These are phyloP conservation scores for Anableps anableps DNA, from an alignment of 2,797 vertebrate genomes.

Conservation along the genomic window DNA sequence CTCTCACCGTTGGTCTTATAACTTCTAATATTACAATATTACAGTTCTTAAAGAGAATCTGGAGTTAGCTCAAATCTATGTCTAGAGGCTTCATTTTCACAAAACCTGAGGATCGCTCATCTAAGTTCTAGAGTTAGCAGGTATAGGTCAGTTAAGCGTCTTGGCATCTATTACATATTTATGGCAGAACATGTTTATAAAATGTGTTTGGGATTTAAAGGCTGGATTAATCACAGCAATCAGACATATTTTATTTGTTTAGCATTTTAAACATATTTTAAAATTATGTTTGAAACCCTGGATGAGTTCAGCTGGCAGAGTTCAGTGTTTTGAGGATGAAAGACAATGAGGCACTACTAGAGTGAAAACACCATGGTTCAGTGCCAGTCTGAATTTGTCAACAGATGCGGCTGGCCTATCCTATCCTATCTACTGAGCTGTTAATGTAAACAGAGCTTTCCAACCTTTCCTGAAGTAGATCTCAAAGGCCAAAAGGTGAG, in stretches of 20 bases:
- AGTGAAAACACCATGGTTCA: too few species aligned
- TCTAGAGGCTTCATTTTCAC: not conserved
- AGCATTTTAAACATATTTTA: too few species aligned
- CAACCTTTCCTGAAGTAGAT: conserved; percentile 99
- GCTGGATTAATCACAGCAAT: not conserved
- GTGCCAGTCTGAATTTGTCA: not conserved
- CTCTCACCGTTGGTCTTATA: too few species aligned
- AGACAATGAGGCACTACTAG: too few species aligned
- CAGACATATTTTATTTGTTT: not conserved
- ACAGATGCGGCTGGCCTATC: not conserved
- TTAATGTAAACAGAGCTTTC: not conserved
- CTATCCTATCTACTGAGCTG: not conserved
- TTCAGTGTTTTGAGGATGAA: too few species aligned
- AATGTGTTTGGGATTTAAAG: not conserved
- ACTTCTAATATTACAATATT: too few species aligned
- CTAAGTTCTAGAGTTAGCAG: not conserved
- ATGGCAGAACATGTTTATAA: not conserved
- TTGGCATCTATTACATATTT: not conserved
- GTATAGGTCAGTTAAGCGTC: not conserved
- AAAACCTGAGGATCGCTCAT: not conserved
- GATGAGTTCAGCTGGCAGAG: too few species aligned
- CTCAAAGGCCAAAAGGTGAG: conserved; percentile 98
- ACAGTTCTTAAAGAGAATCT: not conserved
- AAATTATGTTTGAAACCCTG: too few species aligned
- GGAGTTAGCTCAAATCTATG: not conserved